phyloP scores from a whole-genome alignment of 2,797 vertebrate genomes.

The Sebastes steindachneri region DNA sequence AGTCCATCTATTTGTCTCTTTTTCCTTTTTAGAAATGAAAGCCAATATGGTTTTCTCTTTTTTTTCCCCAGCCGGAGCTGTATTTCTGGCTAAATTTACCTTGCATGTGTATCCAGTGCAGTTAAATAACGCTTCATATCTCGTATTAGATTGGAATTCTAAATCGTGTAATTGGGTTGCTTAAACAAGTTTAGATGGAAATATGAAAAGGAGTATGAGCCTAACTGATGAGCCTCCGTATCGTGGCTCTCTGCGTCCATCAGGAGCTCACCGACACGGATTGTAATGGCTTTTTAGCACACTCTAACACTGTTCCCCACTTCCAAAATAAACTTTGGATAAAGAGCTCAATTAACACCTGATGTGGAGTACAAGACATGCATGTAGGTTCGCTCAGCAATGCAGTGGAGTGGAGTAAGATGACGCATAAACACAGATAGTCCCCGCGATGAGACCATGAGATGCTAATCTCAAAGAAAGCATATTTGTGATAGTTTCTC shows the following conservation, averaged over 20 bases:
- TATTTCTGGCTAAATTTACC: constrained; percentile 44
- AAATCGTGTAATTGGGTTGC: constrained; percentile 50
- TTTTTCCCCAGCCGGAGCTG: constrained; percentile 22
- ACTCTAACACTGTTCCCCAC: constrained; percentile 15
- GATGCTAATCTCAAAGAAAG: constrained; percentile 67
- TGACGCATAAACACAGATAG: constrained; percentile 34
- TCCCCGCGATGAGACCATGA: constrained; percentile 43
- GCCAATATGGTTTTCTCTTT: constrained; percentile 38
- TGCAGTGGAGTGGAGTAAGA: constrained; percentile 3
- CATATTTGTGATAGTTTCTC: constrained; percentile 77
- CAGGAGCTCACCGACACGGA: constrained; percentile 28
- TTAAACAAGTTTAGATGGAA: constrained; percentile 45
- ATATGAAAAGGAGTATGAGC: constrained; percentile 50
- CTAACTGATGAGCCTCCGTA: constrained; percentile 32
- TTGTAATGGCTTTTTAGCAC: constrained; percentile 48
- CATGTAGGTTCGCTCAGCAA: background rate
- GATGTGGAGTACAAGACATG: constrained; percentile 40
- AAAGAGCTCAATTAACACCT: constrained; percentile 60
- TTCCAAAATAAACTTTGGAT: constrained; percentile 46
- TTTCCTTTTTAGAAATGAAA: constrained; percentile 65
- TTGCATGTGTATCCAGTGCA: constrained; percentile 24
- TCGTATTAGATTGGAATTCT: constrained; percentile 53
- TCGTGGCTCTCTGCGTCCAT: constrained; percentile 33
- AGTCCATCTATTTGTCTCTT: constrained; percentile 61
- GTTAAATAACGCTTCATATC: constrained; percentile 42